Percentiles rank a stretch among this genome's conserved stretches.
phyloP scores from a whole-genome alignment of 2,888 invertebrate genomes.

The Loripinus fragilis region DNA sequence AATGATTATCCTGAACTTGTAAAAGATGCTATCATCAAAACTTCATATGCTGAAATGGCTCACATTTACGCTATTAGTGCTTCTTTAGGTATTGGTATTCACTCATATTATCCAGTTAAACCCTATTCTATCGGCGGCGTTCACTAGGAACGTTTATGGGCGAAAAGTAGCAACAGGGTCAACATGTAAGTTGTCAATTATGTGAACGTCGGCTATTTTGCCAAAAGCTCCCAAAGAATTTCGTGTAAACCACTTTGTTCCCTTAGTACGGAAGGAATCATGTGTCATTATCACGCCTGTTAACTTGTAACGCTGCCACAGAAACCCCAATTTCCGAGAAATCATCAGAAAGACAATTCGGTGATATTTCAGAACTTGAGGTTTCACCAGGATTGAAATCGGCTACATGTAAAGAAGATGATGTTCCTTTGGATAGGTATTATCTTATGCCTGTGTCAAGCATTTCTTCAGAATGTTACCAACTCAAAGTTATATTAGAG shows the following conservation, averaged over 20 bases:
- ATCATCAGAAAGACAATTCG: too few species aligned
- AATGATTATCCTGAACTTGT: constrained; percentile 1
- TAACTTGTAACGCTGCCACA: too few species aligned
- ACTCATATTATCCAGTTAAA: constrained; percentile 27
- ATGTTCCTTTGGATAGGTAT: too few species aligned
- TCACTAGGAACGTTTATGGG: background rate
- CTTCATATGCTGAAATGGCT: constrained; percentile 11
- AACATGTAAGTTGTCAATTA: background rate
- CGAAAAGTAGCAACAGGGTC: background rate
- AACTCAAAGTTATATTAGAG: too few species aligned
- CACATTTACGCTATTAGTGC: constrained; percentile 24
- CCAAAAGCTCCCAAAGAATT: background rate
- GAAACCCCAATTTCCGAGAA: too few species aligned
- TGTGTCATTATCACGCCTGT: too few species aligned
- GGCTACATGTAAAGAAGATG: too few species aligned
- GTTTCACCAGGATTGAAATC: too few species aligned
- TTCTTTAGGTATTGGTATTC: background rate
- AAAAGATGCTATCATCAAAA: background rate
- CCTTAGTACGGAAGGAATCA: background rate
- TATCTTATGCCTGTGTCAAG: too few species aligned
- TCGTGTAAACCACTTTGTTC: background rate
- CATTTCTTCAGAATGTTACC: too few species aligned
- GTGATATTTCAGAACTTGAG: too few species aligned
- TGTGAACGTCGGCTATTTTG: background rate
- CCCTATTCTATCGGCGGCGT: background rate